Conservation (phyloP, 2,797 vertebrate species). For the Sciurus carolinensis region DNA sequence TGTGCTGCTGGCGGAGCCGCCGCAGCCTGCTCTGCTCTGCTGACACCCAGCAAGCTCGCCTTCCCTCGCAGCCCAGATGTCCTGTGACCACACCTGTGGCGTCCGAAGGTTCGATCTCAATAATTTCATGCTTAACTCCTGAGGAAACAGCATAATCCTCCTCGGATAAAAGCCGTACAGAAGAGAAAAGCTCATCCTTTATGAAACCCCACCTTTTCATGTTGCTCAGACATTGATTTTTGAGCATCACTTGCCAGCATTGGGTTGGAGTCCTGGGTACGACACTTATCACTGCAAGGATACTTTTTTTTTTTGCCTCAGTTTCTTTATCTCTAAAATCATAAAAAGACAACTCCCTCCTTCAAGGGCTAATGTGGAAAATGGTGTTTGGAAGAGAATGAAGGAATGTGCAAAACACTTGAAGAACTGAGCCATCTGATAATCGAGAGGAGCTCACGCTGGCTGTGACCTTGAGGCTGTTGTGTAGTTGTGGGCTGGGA, state of each 20-base stretch:
- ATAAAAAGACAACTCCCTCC: not conserved
- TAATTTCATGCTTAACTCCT: not conserved
- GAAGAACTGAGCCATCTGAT: rapidly evolving
- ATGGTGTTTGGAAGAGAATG: not conserved
- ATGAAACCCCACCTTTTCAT: rapidly evolving
- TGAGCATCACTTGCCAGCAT: no score
- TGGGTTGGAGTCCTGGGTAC: no score
- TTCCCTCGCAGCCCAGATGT: rapidly evolving
- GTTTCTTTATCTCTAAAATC: not conserved
- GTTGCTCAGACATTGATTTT: not conserved
- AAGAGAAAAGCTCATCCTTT: not conserved
- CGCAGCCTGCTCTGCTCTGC: rapidly evolving
- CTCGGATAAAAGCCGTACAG: not conserved
- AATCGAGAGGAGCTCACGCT: rapidly evolving
- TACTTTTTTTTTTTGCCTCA: not conserved
- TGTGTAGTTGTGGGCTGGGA: not conserved
- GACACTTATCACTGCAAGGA: not conserved
- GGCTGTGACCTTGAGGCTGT: no score
- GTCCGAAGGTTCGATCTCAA: rapidly evolving
- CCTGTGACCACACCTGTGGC: rapidly evolving
- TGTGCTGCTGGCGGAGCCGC: rapidly evolving
- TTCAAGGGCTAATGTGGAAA: no score
- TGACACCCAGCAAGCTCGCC: rapidly evolving
- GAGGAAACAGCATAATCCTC: not conserved
- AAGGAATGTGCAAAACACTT: not conserved